Base-by-base conservation (phyloP, 2,888 invertebrate species). In the Notodonta ziczac region DNA sequence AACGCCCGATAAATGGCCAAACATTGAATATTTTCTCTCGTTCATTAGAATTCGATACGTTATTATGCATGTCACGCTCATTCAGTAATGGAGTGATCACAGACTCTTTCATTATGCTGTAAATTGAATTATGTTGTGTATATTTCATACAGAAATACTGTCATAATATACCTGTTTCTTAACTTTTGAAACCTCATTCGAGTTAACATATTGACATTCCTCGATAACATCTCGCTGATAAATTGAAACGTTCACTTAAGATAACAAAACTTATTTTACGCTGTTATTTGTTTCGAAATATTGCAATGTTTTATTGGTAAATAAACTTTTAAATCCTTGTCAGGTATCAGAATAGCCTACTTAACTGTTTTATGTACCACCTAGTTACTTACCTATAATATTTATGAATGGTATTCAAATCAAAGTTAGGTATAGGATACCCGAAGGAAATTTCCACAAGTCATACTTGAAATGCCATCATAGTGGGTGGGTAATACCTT, bases 381-480 rank as follows among this genome's bases (percentile, higher is more conserved):
- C 24, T 24, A 24, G 24, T 24, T 24, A 24, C 24, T 24, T 24
- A 24, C 1, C 24, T 2, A 24, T 35, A 35, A 35, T 35, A 35
- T 35, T 35, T 35, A 35, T 35, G 35, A 35, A 35, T 35, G 5
- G 35, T 35, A 7, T 42, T 42, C 8, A 42, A 42, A 42, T 42
- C 42, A 42, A 42, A 4, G 42, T 9, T 42, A 24, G 24, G 24
- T 24, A 12, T 8, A 9, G 9, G 42, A 42, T 42, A 7, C 6
- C 48, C 14, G 48, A 14, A 48, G 48, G 48, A 48, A 48, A 48
- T 48, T 48, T 48, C 48, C 48, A n/a, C 10, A 13, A 44, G 55
- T 65, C 52, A 56, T 42, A 24, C 24, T 10, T 65, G 55, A 56
- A 53, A 9, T 24, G 32, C 5, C 32, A 52, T 32, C 24, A 10